Evolutionary conservation across 23 tunicate species (phyloP), one percentile per base, ranked within the genome.

Genomic region (Trididemnum nubilum): DNA sequence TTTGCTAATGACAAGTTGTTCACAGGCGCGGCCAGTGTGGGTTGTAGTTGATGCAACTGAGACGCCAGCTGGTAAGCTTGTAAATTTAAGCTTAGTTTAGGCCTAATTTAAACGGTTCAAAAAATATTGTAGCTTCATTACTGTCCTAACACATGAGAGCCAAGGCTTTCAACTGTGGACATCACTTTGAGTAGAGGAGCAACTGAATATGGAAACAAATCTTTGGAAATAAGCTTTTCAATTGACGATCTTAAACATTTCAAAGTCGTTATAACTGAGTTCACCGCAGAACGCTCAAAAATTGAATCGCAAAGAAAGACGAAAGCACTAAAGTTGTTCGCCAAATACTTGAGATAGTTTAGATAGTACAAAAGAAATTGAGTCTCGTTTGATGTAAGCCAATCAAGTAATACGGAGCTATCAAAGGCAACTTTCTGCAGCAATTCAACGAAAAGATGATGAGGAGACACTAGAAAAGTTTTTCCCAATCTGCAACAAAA

Each of bases 331-430:
- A 38, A 80, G 34, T 75, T 22, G 2, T 44, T 23, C 12, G 52
- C 79, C 9, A 72, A 22, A 67, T 78, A 80, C 44, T 80, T 86
- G 28, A 86, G 33, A 61, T 80, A 86, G 1, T 60, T 58, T 2
- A 86, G 31, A 50, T 73, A 64, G 52, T 89, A 89, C 22, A 73
- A 61, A 2, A 89, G 54, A 77, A 89, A 89, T 24, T 89, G 69
- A 0, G 94, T 89, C 78, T 89, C 94, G 50, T 83, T 38, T 0
- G 94, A 83, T 0, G 83, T 77, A 0, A 89, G 61, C 94, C 94
- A 89, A 77, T 89, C 94, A n/a, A 89, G 54, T 7, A 89, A 29
- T 29, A 89, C 64, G 2, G 94, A 89, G 30, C 35, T 50, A 57
- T 89, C 94, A 39, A 66, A 89, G 3, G 85, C 77, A 29, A 89